Evolutionary conservation across 2,113 vertebrate genomes (phyloP).

Genomic region (Vulpes ferrilata): DNA sequence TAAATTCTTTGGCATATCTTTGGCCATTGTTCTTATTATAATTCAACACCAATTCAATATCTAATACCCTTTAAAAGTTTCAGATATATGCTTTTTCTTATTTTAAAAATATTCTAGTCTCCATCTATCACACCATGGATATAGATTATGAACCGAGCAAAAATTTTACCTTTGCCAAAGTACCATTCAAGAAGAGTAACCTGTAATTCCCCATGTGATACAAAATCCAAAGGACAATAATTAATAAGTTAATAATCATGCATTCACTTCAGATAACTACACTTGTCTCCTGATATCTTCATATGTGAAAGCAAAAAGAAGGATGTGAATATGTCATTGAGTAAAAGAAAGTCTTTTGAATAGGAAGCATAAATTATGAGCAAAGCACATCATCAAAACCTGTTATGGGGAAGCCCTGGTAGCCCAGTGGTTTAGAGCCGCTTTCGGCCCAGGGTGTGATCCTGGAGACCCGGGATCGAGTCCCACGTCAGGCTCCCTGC

Average conservation of each 20-base stretch:
- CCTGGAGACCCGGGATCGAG: too few relatives aligned
- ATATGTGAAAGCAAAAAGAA: neutral
- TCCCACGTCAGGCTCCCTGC: too few relatives aligned
- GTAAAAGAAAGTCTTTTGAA: neutral
- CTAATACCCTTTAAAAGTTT: neutral
- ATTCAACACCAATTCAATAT: neutral
- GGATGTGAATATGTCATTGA: neutral
- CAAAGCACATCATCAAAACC: neutral
- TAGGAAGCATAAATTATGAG: neutral
- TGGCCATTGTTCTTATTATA: neutral
- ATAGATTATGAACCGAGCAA: neutral
- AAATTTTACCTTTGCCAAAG: neutral
- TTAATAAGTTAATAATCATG: neutral
- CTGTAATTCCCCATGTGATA: neutral
- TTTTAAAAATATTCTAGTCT: neutral
- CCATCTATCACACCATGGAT: neutral
- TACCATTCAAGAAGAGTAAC: neutral
- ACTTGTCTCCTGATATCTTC: neutral
- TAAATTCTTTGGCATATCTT: neutral
- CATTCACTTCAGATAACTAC: neutral
- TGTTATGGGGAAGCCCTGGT: neutral
- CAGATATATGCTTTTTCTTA: neutral
- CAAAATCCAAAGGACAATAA: neutral
- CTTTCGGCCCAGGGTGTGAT: too few relatives aligned
- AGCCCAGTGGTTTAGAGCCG: too few relatives aligned